Evolutionary conservation across 2,888 invertebrate species (phyloP).

Genomic region (Rhamnusium bicolor): DNA sequence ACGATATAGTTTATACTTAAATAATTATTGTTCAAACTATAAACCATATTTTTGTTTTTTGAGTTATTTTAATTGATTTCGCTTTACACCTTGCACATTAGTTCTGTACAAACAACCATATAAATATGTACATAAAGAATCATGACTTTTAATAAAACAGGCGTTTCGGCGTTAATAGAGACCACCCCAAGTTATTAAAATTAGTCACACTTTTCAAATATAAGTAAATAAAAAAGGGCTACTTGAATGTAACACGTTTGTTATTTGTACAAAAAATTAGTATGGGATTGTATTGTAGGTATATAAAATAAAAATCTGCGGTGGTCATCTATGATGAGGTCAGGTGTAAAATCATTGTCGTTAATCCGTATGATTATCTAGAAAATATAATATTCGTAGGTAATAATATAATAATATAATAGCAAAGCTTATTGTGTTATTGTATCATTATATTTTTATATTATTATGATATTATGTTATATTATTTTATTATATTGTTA

Average conservation of each 20-base stretch:
- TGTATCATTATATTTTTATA: no score
- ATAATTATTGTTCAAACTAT: no score
- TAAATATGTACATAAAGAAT: constrained; percentile 21
- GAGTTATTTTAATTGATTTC: constrained; percentile 18
- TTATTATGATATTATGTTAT: no score
- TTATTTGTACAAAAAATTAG: constrained; percentile 12
- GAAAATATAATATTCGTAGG: neutral
- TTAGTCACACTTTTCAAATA: constrained; percentile 10
- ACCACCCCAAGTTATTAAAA: constrained; percentile 24
- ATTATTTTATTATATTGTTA: no score
- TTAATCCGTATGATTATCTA: neutral
- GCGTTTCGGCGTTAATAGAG: neutral
- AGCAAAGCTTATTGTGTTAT: no score
- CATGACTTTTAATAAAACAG: constrained; percentile 16
- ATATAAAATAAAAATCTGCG: constrained; percentile 22
- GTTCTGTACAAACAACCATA: constrained; percentile 23
- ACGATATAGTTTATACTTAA: no score
- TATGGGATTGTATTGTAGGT: constrained; percentile 14
- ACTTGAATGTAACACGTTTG: constrained; percentile 16
- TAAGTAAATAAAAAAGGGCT: constrained; percentile 21
- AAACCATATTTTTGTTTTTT: neutral
- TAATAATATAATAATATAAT: no score
- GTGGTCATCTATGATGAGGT: constrained; percentile 7
- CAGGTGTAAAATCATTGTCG: constrained; percentile 14
- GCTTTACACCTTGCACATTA: constrained; percentile 27